A percentile compares a stretch with the other conserved stretches of the same genome.
These are phyloP conservation scores for Vidua macroura DNA, from an alignment of 2,113 vertebrate species.

Conservation along the genomic window DNA sequence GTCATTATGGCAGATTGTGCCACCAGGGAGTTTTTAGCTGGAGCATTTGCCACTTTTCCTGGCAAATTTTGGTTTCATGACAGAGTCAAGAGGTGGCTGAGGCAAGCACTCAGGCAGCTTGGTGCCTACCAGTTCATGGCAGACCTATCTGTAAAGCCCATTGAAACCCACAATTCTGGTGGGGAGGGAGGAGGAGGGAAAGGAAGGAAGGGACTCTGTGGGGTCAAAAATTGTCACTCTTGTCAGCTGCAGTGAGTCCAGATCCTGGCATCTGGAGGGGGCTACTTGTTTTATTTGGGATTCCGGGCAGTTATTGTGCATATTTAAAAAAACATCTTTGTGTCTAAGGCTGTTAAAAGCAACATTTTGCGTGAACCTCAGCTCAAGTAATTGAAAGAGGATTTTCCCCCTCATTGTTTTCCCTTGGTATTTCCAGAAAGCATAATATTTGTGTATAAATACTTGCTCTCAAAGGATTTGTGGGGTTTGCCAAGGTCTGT, in stretches of 20 bases:
- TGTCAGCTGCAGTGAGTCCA: background rate
- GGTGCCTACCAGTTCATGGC: background rate
- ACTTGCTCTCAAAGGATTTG: background rate
- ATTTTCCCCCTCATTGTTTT: background rate
- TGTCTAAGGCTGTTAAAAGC: background rate
- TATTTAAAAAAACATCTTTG: background rate
- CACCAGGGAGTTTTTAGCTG: background rate
- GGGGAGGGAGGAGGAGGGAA: background rate
- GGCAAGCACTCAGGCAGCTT: background rate
- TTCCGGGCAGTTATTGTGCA: background rate
- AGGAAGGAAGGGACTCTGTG: no score
- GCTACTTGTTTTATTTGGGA: background rate
- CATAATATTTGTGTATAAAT: background rate
- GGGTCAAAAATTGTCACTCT: background rate
- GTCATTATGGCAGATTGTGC: background rate
- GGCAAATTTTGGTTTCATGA: background rate
- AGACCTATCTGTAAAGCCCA: background rate
- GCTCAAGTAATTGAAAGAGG: background rate
- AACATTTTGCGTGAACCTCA: background rate
- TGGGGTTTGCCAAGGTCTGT: background rate
- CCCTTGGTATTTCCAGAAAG: background rate
- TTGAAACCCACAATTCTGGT: background rate
- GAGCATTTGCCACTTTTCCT: background rate
- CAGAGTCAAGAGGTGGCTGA: background rate
- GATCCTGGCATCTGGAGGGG: background rate